Percentiles rank a stretch among this genome's conserved stretches.
These are phyloP conservation scores for Tinea pellionella DNA, from an alignment of 2,888 invertebrate genomes.

Conservation along the genomic window DNA sequence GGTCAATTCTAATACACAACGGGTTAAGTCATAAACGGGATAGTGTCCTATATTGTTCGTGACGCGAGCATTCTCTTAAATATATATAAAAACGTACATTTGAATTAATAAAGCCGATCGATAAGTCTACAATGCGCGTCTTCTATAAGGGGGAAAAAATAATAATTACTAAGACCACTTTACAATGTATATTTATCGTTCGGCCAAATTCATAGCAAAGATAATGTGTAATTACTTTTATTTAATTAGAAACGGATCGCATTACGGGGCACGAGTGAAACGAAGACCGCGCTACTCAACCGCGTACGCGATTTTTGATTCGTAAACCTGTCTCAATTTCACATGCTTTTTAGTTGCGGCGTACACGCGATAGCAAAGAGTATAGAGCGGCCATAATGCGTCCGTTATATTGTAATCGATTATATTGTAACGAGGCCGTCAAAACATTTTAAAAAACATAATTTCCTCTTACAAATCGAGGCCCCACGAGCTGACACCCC, in stretches of 20 bases:
- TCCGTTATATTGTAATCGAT: not conserved
- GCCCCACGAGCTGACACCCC: slow-evolving; percentile 31
- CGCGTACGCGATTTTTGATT: not conserved
- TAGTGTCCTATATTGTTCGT: not conserved
- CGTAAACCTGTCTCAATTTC: not conserved
- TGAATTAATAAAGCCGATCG: not conserved
- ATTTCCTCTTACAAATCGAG: slow-evolving; percentile 13
- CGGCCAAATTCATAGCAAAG: not conserved
- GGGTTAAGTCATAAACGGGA: not conserved
- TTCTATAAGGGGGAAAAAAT: too few relatives aligned
- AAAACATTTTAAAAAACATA: not conserved
- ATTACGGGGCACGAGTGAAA: not conserved
- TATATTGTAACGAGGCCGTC: not conserved
- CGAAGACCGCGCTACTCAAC: not conserved
- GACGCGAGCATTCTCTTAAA: not conserved
- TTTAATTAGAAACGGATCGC: not conserved
- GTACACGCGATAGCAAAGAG: not conserved
- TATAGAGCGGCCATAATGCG: not conserved
- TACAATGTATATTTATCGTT: not conserved
- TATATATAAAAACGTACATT: not conserved
- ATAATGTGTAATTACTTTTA: not conserved
- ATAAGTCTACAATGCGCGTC: too few relatives aligned
- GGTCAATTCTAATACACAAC: not conserved
- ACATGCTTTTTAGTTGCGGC: not conserved
- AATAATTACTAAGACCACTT: too few relatives aligned